Conservation (phyloP, 2,797 vertebrate genomes). For the Bradypodion ventrale region DNA sequence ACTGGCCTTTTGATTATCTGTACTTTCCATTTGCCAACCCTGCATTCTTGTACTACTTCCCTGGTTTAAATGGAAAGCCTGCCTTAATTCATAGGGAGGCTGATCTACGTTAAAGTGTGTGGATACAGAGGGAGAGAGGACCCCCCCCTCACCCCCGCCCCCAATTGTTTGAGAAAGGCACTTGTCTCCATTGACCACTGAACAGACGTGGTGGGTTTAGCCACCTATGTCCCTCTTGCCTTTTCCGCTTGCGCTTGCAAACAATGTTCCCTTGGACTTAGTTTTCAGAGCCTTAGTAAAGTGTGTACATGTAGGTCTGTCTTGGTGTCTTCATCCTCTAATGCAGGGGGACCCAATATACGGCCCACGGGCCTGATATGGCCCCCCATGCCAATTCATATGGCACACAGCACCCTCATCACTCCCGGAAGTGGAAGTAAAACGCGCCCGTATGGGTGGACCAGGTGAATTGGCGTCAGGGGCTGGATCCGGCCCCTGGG, state of each 20-base stretch:
- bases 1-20: constrained; percentile 17
- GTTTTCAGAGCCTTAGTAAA: constrained; percentile 34
- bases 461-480: no score
- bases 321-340: no score
- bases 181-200: not conserved
- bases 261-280: constrained; percentile 16
- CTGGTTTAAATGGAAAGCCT: constrained; percentile 1
- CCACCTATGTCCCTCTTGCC: not conserved
- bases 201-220: not conserved
- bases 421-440: no score
- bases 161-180: fast-evolving
- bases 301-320: not conserved
- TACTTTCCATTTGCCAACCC: constrained; percentile 1
- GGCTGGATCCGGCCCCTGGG: no score
- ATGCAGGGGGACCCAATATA: no score
- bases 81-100: not conserved
- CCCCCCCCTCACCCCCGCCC: fast-evolving
- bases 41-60: constrained; percentile 25
- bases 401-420: no score
- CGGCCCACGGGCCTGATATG: no score
- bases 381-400: no score
- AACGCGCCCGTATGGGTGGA: no score
- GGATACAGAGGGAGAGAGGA: not conserved
- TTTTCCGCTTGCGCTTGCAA: constrained; percentile 24
- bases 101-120: not conserved